Base-by-base conservation (phyloP, 2,797 vertebrate species). In the Sphenopsis melanotis region DNA sequence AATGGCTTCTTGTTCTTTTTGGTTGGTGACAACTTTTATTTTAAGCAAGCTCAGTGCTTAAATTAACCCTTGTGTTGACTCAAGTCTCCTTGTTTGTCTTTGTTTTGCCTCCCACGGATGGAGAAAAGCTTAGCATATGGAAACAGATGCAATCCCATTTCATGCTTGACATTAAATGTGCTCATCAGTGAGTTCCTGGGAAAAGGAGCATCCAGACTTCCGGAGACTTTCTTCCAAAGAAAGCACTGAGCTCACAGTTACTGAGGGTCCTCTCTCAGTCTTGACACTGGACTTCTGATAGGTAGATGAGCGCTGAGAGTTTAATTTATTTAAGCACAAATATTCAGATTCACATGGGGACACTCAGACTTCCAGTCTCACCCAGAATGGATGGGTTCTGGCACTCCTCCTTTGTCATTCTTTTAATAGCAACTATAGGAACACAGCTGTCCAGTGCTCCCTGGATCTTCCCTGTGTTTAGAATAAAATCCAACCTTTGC, bases 21-120 rank as follows among this genome's bases (percentile, higher is more conserved):
- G 76, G 64, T 92, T 96, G 86, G 93, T 97, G 95, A 97, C 95
- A 97, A 93, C 88, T 96, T 95, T 92, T 94, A 96, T 96, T 97
- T 97, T 92, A 92, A 96, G 84, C 20, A 4, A 94, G 49, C 64
- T 89, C 77, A 59, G 60, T 94, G 94, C 89, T 93, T 94, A 89
- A 87, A 83, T 97, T 96, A 97, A 96, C 95, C 93, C 95, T 93
- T 95, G 59, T 93, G 83, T 94, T 94, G 95, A 94, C 94, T 94
- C 94, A 76, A 27, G 36, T 37, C 77, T 93, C 34, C 64, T 93
- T 96, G 90, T 95, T 96, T 94, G 86, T 87, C 94, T 97, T 96
- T 93, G 61, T 82, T 88, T 94, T 89, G 88, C 91, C 82, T 97
- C 94, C 92, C 75, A 87, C 0, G 1, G 34, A 78, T 92, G 72